These are phyloP conservation scores for Amblyjoppa fuscipennis DNA, from an alignment of 2,888 invertebrate genomes.

Conservation along the genomic window DNA sequence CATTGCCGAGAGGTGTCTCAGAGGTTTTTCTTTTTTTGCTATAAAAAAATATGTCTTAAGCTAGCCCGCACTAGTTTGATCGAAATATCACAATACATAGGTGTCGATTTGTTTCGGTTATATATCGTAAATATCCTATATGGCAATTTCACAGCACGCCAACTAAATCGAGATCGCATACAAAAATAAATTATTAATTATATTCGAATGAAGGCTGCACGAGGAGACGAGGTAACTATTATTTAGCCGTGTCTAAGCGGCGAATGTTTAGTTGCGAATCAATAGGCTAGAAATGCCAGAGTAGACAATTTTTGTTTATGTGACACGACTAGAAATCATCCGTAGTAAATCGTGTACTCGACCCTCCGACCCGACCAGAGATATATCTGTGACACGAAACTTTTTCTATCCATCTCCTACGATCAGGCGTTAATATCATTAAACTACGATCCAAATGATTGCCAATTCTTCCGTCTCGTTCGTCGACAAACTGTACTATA, in stretches of 20 bases:
- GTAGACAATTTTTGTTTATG: conserved; percentile 14
- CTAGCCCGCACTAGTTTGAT: conserved; percentile 68
- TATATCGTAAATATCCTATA: conserved; percentile 63
- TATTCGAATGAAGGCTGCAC: conserved; percentile 40
- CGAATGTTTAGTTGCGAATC: conserved; percentile 11
- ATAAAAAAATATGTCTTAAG: conserved; percentile 42
- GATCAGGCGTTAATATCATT: background rate
- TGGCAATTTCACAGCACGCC: conserved; percentile 77
- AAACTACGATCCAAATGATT: background rate
- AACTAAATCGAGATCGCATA: conserved; percentile 77
- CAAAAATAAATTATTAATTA: conserved; percentile 78
- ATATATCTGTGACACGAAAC: conserved; percentile 6
- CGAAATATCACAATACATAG: conserved; percentile 77
- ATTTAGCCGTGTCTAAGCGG: conserved; percentile 1
- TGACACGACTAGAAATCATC: conserved; percentile 32
- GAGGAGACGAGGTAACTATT: conserved; percentile 60
- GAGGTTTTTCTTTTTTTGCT: conserved; percentile 6
- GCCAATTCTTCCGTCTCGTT: background rate
- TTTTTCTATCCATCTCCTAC: background rate
- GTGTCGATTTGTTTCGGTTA: conserved; percentile 59
- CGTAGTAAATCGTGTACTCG: background rate
- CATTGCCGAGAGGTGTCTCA: conserved; percentile 13
- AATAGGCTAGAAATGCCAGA: background rate
- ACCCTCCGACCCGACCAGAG: background rate
- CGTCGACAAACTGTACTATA: conserved; percentile 40